Evolutionary conservation across 2,888 invertebrate genomes (phyloP).

Genomic region (Spicauda simplicius): DNA sequence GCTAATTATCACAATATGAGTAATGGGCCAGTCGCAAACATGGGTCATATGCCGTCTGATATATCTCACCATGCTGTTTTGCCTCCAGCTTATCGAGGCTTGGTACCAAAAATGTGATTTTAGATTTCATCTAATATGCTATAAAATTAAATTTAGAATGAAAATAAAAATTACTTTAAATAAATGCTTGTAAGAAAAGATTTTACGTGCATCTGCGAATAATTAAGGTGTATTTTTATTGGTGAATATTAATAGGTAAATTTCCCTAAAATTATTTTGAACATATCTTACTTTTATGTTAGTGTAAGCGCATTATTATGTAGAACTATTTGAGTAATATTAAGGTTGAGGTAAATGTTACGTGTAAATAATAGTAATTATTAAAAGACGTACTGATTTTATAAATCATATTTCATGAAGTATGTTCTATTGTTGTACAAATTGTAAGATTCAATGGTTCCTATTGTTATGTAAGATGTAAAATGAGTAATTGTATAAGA

Average conservation of each 20-base stretch:
- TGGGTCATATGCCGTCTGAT: conserved; percentile 54
- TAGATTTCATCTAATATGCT: background rate
- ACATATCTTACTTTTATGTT: background rate
- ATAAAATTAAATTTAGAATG: background rate
- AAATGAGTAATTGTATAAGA: conserved; percentile 39
- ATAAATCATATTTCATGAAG: background rate
- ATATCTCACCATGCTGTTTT: conserved; percentile 63
- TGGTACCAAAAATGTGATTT: conserved; percentile 64
- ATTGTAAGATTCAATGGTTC: conserved; percentile 30
- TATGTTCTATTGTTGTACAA: conserved; percentile 15
- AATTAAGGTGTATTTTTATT: background rate
- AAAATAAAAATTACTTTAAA: background rate
- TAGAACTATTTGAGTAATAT: background rate
- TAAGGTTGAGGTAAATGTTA: background rate
- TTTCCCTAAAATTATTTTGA: background rate
- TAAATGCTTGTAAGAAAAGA: background rate
- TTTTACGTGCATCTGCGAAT: background rate
- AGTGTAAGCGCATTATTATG: background rate
- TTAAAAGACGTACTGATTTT: background rate
- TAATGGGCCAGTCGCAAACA: conserved; percentile 50
- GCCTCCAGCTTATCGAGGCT: conserved; percentile 56
- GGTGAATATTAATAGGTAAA: background rate
- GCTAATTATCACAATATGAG: conserved; percentile 60
- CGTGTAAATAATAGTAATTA: conserved; percentile 1
- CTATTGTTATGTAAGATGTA: conserved; percentile 30